A percentile compares a stretch with the other conserved stretches of the same genome.
phyloP scores from a whole-genome alignment of 2,797 vertebrate genomes.

The Urocyon cinereoargenteus region DNA sequence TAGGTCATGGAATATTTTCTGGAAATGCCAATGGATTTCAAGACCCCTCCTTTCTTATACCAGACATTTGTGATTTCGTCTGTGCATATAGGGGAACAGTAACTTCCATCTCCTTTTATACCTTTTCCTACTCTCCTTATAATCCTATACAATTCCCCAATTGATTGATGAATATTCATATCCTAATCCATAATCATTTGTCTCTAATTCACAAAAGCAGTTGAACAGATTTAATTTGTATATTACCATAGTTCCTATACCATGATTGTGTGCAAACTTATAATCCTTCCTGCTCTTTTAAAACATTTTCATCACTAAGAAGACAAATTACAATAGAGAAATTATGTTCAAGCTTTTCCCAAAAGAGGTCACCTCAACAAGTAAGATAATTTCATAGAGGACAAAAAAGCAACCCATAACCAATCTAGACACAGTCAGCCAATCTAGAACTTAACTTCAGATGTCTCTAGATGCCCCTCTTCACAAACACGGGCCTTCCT shows the following conservation, averaged over 20 bases:
- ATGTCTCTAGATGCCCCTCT: not conserved
- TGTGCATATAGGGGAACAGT: not conserved
- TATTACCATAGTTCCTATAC: not conserved
- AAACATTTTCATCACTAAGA: constrained; percentile 39
- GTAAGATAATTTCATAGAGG: constrained; percentile 5
- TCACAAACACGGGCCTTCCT: not conserved
- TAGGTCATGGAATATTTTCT: constrained; percentile 73
- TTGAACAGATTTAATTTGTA: constrained; percentile 2
- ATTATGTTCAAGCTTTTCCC: not conserved
- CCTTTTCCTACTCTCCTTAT: not conserved
- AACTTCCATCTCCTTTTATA: not conserved
- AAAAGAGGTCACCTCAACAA: constrained; percentile 23
- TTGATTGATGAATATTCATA: not conserved
- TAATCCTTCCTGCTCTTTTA: constrained; percentile 8
- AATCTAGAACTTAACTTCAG: not conserved
- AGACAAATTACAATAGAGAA: not conserved
- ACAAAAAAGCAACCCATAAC: not conserved
- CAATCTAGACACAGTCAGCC: not conserved
- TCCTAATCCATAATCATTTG: not conserved
- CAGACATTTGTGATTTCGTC: constrained; percentile 59
- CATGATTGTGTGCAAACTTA: not conserved
- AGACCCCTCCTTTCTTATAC: constrained; percentile 27
- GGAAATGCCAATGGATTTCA: constrained; percentile 72
- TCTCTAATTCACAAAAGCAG: constrained; percentile 16
- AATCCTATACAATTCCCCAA: not conserved